Conservation (phyloP, 2,888 invertebrate species). For the Diploptera punctata region DNA sequence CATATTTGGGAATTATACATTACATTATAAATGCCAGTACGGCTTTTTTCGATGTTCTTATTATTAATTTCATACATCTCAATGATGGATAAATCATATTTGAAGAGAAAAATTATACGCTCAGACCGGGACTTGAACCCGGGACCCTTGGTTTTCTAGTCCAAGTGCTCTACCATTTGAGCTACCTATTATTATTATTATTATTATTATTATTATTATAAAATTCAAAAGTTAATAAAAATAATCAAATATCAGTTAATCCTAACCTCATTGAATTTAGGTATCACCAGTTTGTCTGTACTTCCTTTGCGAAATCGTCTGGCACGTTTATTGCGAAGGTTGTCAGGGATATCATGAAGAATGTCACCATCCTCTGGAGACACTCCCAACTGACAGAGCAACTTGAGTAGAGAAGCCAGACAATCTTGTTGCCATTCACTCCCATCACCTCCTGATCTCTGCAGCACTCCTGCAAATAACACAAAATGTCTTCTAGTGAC, state of each 20-base stretch:
- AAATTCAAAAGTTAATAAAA: too few relatives aligned
- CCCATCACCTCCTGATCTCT: slow-evolving; percentile 73
- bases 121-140: too few relatives aligned
- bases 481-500: slow-evolving; percentile 37
- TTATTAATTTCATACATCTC: too few relatives aligned
- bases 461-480: slow-evolving; percentile 66
- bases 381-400: slow-evolving; percentile 87
- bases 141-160: too few relatives aligned
- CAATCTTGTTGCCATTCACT: slow-evolving; percentile 96
- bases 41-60: too few relatives aligned
- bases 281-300: slow-evolving; percentile 71
- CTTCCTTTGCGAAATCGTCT: slow-evolving; percentile 50
- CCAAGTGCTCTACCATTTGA: too few relatives aligned
- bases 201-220: too few relatives aligned
- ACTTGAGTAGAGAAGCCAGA: slow-evolving; percentile 82
- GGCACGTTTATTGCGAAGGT: slow-evolving; percentile 32
- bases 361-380: slow-evolving; percentile 53
- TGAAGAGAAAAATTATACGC: too few relatives aligned
- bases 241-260: background rate
- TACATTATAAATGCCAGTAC: too few relatives aligned
- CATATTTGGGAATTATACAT: too few relatives aligned
- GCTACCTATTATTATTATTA: too few relatives aligned
- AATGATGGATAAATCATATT: too few relatives aligned
- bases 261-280: slow-evolving; percentile 71
- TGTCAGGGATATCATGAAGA: slow-evolving; percentile 37